Conservation (phyloP, 2,888 invertebrate species). For the Notodonta dromedarius region DNA sequence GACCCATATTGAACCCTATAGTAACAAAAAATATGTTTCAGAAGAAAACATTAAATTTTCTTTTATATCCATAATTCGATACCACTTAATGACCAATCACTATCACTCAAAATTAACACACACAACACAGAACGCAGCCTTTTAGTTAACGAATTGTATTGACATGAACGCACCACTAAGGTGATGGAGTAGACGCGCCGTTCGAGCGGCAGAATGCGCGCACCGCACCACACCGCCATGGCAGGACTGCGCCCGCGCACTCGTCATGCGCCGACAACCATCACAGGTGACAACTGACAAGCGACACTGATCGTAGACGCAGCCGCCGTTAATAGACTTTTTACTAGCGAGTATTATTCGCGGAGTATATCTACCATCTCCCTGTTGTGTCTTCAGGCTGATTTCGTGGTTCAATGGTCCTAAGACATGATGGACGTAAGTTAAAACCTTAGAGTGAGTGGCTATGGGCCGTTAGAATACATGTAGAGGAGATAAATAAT, state of each 20-base stretch:
- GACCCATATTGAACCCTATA: too few species aligned
- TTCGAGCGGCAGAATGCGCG: slow-evolving; percentile 77
- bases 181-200: slow-evolving; percentile 78
- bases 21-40: neutral
- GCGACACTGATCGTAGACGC: slow-evolving; percentile 15
- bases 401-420: too few species aligned
- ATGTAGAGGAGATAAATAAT: too few species aligned
- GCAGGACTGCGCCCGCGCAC: slow-evolving; percentile 66
- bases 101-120: slow-evolving; percentile 24
- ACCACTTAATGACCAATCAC: neutral
- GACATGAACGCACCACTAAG: slow-evolving; percentile 69
- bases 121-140: slow-evolving; percentile 20
- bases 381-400: too few species aligned
- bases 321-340: slow-evolving; percentile 1
- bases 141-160: slow-evolving; percentile 21
- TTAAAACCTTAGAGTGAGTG: too few species aligned
- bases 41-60: neutral
- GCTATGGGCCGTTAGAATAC: too few species aligned
- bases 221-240: slow-evolving; percentile 83
- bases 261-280: slow-evolving; percentile 47
- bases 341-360: neutral
- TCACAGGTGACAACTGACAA: slow-evolving; percentile 44
- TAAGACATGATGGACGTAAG: too few species aligned
- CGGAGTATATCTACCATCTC: too few species aligned
- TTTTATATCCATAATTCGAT: neutral